These are phyloP conservation scores for Aphelocoma coerulescens DNA, from an alignment of 2,113 vertebrate species.

Conservation along the genomic window DNA sequence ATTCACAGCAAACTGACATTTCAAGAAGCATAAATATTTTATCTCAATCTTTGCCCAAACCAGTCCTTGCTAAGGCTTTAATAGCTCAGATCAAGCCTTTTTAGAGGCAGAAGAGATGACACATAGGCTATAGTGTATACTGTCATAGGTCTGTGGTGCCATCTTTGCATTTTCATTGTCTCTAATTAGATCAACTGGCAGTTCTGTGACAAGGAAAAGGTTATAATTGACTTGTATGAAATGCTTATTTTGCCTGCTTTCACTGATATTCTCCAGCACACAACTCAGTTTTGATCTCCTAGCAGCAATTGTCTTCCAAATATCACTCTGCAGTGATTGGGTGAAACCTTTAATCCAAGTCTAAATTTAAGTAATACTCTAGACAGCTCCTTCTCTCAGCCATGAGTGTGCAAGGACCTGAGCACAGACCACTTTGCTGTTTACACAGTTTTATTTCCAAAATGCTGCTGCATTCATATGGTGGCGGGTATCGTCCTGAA, in stretches of 20 bases:
- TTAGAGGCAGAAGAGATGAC: not conserved
- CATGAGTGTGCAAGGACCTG: rapidly evolving
- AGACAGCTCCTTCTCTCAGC: not conserved
- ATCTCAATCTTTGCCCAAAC: not conserved
- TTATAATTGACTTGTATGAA: not conserved
- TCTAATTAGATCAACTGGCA: not conserved
- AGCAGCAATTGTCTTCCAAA: not conserved
- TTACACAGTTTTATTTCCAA: not conserved
- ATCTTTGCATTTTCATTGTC: not conserved
- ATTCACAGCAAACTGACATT: not conserved
- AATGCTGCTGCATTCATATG: not conserved
- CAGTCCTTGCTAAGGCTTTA: not conserved
- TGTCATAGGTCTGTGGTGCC: not conserved
- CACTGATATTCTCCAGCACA: rapidly evolving
- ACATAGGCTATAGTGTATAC: not conserved
- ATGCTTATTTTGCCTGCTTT: not conserved
- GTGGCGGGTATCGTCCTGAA: not conserved
- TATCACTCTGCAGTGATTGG: not conserved
- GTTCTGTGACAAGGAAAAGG: not conserved
- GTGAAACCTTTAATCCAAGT: not conserved
- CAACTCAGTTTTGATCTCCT: not conserved
- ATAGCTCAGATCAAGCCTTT: not conserved
- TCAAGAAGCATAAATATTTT: not conserved
- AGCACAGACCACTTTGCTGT: not conserved
- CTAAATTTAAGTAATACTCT: not conserved